Conservation (phyloP, 2,888 invertebrate genomes). For the Suillia variegata region DNA sequence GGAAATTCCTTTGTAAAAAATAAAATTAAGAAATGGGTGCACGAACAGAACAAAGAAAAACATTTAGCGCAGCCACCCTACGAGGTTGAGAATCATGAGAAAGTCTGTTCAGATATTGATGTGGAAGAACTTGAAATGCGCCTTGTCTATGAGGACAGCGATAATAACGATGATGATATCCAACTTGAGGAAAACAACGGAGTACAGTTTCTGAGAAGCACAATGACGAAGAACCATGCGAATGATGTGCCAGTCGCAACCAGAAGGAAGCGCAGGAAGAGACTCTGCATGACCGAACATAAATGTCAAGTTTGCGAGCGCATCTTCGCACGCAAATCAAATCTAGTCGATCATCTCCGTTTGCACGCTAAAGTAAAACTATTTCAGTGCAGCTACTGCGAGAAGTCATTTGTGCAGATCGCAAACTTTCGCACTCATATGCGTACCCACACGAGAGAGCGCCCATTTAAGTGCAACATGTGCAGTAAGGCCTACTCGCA, state of each 20-base stretch:
- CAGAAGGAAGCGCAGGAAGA: not conserved
- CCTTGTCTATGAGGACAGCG: slow-evolving; percentile 14
- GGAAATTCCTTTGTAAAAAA: not conserved
- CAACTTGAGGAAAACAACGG: slow-evolving; percentile 1
- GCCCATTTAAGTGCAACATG: slow-evolving; percentile 33
- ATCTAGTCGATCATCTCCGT: slow-evolving; percentile 38
- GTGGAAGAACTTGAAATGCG: not conserved
- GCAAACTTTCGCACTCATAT: slow-evolving; percentile 39
- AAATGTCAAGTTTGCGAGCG: slow-evolving; percentile 36
- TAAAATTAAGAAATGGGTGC: not conserved
- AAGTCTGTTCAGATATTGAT: not conserved
- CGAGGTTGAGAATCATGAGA: no score
- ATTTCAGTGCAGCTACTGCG: slow-evolving; percentile 37
- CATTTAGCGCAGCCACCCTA: not conserved
- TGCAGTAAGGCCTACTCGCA: slow-evolving; percentile 38
- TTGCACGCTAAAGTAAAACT: slow-evolving; percentile 39
- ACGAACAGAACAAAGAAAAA: not conserved
- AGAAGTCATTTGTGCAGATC: slow-evolving; percentile 39
- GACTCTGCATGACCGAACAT: no score
- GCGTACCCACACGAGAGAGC: slow-evolving; percentile 39
- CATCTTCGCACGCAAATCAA: slow-evolving; percentile 35
- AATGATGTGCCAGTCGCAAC: not conserved
- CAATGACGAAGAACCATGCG: not conserved
- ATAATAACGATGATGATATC: slow-evolving; percentile 16
- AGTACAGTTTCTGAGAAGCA: not conserved